Evolutionary conservation across 1,140 invertebrate species (phyloP), one percentile per base, ranked within the genome.

Genomic region (Cheumatopsyche charites): DNA sequence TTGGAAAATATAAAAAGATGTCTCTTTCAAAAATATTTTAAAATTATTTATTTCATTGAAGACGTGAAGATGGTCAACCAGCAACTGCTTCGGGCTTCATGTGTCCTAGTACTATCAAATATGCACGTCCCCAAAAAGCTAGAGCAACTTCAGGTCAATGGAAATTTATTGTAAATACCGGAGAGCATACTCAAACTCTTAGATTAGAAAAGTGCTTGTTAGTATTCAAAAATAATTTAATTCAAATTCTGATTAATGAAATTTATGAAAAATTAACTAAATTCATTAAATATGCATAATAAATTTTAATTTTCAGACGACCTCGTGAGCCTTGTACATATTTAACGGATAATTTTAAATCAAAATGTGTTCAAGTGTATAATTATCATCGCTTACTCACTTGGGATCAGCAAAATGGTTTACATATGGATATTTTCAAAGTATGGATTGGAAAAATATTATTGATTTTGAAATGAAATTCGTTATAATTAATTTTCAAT

Each of bases 91-190:
- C 90, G 21, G 90, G 90, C 13, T 91, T 88, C 79, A 90, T 94
- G 79, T 94, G 93, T 79, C 90, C 91, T 0, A 92, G 91, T n/a
- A 88, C 90, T 42, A 89, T 94, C n/a, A 91, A 91, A 73, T 94
- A 94, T 77, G 93, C 91, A 0, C 84, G 90, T 42, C 92, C 93
- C 0, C 93, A 94, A 80, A 86, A 93, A 73, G 93, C 92, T 0
- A 86, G 90, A 73, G 91, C 92, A 1, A 93, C 90, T 23, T 91
- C 89, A 15, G 92, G 92, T 0, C 85, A 90, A 72, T 94, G 93
- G 93, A 94, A 94, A 77, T 94, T 91, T 76, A 92, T 95, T 72
- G 92, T 95, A 47, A 95, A 95, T 75, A 92, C 92, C 0, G 92
- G 89, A 0, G 91, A 94, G 68, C 92, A 94, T 77, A 93, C 92